A percentile compares a stretch with the other conserved stretches of the same genome.
phyloP scores from a whole-genome alignment of 1,140 invertebrate species.

The Onthophagus taurus region DNA sequence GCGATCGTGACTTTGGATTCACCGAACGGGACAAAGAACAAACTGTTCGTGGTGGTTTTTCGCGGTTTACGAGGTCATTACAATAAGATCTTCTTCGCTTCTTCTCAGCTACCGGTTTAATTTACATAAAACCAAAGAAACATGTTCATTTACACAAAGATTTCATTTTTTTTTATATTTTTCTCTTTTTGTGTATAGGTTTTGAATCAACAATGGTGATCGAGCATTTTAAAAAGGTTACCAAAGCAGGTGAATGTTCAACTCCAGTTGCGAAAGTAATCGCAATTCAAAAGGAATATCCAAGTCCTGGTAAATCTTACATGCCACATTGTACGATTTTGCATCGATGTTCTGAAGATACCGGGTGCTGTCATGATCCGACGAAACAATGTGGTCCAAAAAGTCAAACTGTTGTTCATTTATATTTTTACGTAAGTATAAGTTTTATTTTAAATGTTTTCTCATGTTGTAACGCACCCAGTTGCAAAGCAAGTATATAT shows the following conservation, averaged over 20 bases:
- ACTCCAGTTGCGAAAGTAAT: slow-evolving; percentile 7
- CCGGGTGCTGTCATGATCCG: slow-evolving; percentile 56
- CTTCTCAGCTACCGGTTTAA: too few species aligned
- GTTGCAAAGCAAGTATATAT: too few species aligned
- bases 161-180: not conserved
- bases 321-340: slow-evolving; percentile 59
- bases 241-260: not conserved
- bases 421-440: slow-evolving; percentile 60
- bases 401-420: slow-evolving; percentile 47
- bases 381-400: slow-evolving; percentile 54
- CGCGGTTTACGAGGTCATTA: too few species aligned
- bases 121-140: not conserved
- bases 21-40: too few species aligned
- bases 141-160: not conserved
- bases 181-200: not conserved
- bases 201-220: not conserved
- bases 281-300: slow-evolving; percentile 45
- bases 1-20: too few species aligned
- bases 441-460: too few species aligned
- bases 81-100: too few species aligned
- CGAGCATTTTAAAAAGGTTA: not conserved
- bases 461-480: too few species aligned
- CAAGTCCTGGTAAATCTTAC: slow-evolving; percentile 53
- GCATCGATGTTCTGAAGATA: slow-evolving; percentile 61
- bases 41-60: too few species aligned